Evolutionary conservation across 2,113 vertebrate species (phyloP), one percentile per base, ranked within the genome.

Genomic region (Lepidothrix coronata): DNA sequence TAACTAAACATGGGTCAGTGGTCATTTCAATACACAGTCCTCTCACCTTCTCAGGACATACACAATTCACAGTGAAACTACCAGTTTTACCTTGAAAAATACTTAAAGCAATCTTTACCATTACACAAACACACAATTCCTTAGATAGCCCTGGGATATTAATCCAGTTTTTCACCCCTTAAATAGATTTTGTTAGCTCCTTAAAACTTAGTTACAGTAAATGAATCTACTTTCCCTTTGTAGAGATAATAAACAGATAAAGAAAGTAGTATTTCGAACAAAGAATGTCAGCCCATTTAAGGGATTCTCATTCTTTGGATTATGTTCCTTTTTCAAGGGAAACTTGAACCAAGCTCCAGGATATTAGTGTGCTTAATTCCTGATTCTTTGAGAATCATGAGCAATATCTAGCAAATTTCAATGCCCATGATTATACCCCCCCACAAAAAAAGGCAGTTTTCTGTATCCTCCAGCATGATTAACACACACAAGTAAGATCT

Each of bases 51-150:
- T 55, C 62, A 80, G 65, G 51, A 68, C 25, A 57, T 8, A 8
- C 1, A 76, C 23, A 84, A 54, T 58, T 78, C n/a, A 63, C 52
- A 89, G 27, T 48, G 61, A 94, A 95, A 92, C 12, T 30, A 90
- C 24, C 48, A 63, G 31, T 12, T 6, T 14, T 84, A 74, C 49
- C 58, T 78, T 77, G 55, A 92, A 88, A 95, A 94, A 86, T 81
- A 96, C 74, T 95, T 81, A 94, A 88, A 63, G 37, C 25, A 75
- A 78, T 44, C 68, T 90, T 48, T 58, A 75, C 62, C 74, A 81
- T 41, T 17, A 59, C 24, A 86, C 0, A 5, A 46, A 57, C 57
- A 90, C 88, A 88, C 15, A 84, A 65, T 68, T 77, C 43, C 71
- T 88, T 51, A 59, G 22, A 95, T 46, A 81, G 75, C 49, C 48